Percentiles rank a stretch among this genome's conserved stretches.
phyloP scores from a whole-genome alignment of 2,888 invertebrate species.

The Tetranychus truncatus region DNA sequence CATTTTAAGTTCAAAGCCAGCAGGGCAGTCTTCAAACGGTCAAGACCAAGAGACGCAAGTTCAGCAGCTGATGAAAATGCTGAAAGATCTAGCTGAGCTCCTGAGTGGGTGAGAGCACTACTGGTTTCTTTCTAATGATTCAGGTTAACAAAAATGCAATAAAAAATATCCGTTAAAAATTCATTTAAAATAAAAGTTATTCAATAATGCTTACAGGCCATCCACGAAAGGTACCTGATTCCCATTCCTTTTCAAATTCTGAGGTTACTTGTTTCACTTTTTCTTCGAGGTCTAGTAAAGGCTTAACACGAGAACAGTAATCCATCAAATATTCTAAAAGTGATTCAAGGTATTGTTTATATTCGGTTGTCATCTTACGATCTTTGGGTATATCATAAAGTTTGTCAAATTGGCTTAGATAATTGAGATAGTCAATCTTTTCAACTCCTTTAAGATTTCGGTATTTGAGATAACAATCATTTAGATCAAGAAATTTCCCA shows the following conservation, averaged over 20 bases:
- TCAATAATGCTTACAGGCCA: constrained; percentile 46
- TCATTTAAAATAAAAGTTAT: neutral
- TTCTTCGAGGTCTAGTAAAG: constrained; percentile 57
- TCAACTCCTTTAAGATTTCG: constrained; percentile 92
- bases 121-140: constrained; percentile 57
- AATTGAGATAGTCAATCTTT: constrained; percentile 75
- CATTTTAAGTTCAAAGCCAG: constrained; percentile 93
- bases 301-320: constrained; percentile 64
- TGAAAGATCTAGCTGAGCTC: constrained; percentile 91
- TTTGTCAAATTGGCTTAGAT: constrained; percentile 79
- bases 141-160: constrained; percentile 11
- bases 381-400: constrained; percentile 77
- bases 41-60: constrained; percentile 82
- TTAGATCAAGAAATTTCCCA: constrained; percentile 89
- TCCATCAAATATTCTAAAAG: constrained; percentile 67
- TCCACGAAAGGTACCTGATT: constrained; percentile 69
- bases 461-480: constrained; percentile 86
- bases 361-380: constrained; percentile 37
- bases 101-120: constrained; percentile 68
- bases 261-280: constrained; percentile 47
- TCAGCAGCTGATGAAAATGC: constrained; percentile 95
- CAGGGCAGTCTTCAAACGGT: constrained; percentile 86
- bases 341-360: constrained; percentile 57
- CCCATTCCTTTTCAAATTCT: constrained; percentile 72
- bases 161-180: constrained; percentile 31